Percentiles rank a stretch among this genome's conserved stretches.
Conservation (phyloP, 2,888 invertebrate genomes). For the Drepana falcataria region DNA sequence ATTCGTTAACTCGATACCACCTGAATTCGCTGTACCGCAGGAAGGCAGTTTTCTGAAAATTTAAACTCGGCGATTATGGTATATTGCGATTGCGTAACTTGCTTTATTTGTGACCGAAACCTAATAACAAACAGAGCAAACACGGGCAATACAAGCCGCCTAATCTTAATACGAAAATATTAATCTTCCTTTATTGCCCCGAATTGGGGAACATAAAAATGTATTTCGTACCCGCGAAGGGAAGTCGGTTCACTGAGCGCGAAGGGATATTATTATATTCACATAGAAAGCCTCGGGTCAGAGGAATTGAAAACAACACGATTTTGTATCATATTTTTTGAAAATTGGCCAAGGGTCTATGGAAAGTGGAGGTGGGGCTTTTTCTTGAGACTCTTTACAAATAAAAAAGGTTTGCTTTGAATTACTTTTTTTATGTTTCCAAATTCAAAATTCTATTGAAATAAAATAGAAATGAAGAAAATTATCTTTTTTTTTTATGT, state of each 20-base stretch:
- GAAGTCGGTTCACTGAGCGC: conserved; percentile 34
- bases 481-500: too few species aligned
- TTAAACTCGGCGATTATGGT: too few species aligned
- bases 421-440: too few species aligned
- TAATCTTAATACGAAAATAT: conserved; percentile 41
- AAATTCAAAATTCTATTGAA: too few species aligned
- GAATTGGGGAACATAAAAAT: conserved; percentile 27
- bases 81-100: not conserved
- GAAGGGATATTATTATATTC: conserved; percentile 46
- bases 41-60: too few species aligned
- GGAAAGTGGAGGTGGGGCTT: not conserved
- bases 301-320: conserved; percentile 30
- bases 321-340: conserved; percentile 8
- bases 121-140: conserved; percentile 4
- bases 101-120: not conserved
- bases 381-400: not conserved
- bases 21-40: too few species aligned
- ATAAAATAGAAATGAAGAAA: too few species aligned
- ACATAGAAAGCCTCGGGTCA: conserved; percentile 27
- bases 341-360: not conserved
- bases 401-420: too few species aligned
- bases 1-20: too few species aligned
- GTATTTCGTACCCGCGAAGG: conserved; percentile 28
- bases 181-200: conserved; percentile 44
- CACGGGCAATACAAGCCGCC: conserved; percentile 17